Evolutionary conservation across 2,797 vertebrate species (phyloP), one percentile per base, ranked within the genome.

Genomic region (Vireo griseus): DNA sequence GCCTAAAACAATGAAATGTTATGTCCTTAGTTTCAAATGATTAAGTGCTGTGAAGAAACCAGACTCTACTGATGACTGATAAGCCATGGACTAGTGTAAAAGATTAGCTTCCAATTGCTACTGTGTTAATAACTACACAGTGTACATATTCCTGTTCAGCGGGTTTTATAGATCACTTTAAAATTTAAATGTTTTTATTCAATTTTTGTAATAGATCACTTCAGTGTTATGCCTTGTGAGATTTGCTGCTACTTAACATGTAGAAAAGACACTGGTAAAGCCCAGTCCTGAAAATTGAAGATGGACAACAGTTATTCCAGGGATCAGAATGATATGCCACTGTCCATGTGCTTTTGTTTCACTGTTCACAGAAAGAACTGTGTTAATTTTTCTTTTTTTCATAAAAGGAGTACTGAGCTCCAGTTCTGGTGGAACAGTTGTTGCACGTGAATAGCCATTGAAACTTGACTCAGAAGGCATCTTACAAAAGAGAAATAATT

Each of bases 101-200:
- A 88, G 52, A 75, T 91, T 90, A 91, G 19, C 39, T 44, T 96
- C 19, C 68, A 65, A 17, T 69, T 95, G 76, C 51, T 88, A 2
- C 74, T 88, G 31, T 82, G 52, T 80, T 94, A 91, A 91, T 88
- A 91, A 91, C 79, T 86, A 79, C 79, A 94, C 61, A 96, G 94
- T 96, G 92, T 97, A 95, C 90, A 94, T 97, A 98, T 97, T 97
- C 80, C 76, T 94, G 55, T 95, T 94, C 85, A 95, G 69, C 2
- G 73, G 62, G 44, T 90, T 96, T 95, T 91, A 94, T 88, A 77
- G 88, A 69, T 84, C 11, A 13, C 73, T 91, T 92, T 68, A 86
- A 94, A 95, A 88, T 77, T 21, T 75, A 66, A 86, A 86, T 90
- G 79, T 78, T 94, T 93, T 92, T 73, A 50, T 84, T 92, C 40